These are phyloP conservation scores for Cassiopea xamachana DNA, from an alignment of 30 jellyfish, hydroid and myxozoan species.

Conservation along the genomic window DNA sequence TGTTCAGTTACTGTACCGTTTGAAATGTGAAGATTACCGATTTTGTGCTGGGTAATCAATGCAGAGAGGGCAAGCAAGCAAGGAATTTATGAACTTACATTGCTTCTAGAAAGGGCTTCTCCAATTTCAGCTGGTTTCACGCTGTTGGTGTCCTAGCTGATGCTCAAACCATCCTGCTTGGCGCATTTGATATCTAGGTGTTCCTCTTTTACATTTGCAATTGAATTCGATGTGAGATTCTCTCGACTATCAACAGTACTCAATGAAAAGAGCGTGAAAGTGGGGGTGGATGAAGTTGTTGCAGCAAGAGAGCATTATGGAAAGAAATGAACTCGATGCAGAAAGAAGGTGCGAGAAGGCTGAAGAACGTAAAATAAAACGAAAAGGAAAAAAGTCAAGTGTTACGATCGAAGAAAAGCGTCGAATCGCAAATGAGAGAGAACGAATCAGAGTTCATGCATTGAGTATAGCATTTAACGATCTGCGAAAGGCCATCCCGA, in stretches of 20 bases:
- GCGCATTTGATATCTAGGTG: no score
- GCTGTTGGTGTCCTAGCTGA: no score
- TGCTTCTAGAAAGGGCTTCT: no score
- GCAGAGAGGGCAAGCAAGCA: no score
- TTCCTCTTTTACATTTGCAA: no score
- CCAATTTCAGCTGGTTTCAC: no score
- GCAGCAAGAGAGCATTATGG: neutral
- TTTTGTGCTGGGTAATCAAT: no score
- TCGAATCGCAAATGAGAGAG: constrained; percentile 89
- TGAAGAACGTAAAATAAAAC: neutral
- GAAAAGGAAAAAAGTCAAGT: neutral
- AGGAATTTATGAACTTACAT: no score
- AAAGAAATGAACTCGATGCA: neutral
- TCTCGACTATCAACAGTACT: neutral
- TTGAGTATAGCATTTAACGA: constrained; percentile 79
- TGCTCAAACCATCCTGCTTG: no score
- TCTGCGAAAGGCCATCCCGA: constrained; percentile 79
- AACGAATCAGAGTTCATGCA: constrained; percentile 87
- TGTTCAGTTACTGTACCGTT: no score
- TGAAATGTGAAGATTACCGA: no score
- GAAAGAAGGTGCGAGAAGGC: neutral
- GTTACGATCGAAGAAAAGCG: constrained; percentile 38
- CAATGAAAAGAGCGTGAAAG: neutral
- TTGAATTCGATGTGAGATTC: neutral
- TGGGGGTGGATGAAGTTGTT: neutral